Percentiles rank a stretch among this genome's conserved stretches.
Conservation (phyloP, 1,140 invertebrate species). For the Neodiprion lecontei region DNA sequence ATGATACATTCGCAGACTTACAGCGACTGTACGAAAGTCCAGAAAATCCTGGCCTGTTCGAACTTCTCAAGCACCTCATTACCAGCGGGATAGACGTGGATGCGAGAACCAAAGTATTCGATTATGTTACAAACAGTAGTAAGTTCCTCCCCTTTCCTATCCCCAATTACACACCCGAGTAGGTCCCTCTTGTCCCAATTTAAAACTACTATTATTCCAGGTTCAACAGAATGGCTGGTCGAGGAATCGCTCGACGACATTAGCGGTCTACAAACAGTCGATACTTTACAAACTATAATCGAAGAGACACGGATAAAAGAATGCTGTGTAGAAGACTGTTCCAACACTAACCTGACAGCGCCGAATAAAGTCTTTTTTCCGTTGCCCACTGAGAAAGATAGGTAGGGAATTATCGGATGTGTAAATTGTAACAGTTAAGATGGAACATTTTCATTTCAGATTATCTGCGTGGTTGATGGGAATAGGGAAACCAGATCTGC, state of each 20-base stretch:
- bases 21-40: slow-evolving; percentile 32
- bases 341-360: slow-evolving; percentile 29
- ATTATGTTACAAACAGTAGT: slow-evolving; percentile 19
- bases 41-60: slow-evolving; percentile 27
- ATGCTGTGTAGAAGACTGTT: slow-evolving; percentile 33
- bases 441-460: not conserved
- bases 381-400: slow-evolving; percentile 11
- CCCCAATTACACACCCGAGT: not conserved
- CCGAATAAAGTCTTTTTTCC: slow-evolving; percentile 36
- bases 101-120: slow-evolving; percentile 19
- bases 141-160: not conserved
- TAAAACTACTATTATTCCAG: not conserved
- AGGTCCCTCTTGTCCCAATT: no score
- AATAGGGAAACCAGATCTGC: not conserved
- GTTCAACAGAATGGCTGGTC: not conserved
- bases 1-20: slow-evolving; percentile 39
- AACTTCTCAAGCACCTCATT: slow-evolving; percentile 37
- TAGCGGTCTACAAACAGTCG: not conserved
- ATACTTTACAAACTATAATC: slow-evolving; percentile 1
- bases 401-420: not conserved
- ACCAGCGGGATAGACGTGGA: slow-evolving; percentile 25
- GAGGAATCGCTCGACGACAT: slow-evolving; percentile 4
- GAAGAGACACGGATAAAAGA: slow-evolving; percentile 11
- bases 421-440: not conserved
- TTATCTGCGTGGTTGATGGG: not conserved